Conservation (phyloP, 2,113 vertebrate genomes). For the Eulacestoma nigropectus region DNA sequence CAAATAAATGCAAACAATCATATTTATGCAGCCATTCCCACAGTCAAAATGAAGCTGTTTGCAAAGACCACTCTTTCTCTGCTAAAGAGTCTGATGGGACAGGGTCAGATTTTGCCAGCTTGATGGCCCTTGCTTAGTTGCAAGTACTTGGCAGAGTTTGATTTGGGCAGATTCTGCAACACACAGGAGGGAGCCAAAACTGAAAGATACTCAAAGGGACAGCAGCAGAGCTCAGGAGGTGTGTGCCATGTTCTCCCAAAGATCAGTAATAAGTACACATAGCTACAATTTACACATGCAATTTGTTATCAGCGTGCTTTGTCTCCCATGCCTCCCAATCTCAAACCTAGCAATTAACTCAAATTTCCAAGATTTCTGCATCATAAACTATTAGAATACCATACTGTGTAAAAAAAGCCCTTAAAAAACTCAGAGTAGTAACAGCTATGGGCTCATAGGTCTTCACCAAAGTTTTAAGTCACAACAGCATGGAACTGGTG, state of each 20-base stretch:
- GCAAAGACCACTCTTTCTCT: neutral
- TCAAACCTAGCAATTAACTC: neutral
- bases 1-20: neutral
- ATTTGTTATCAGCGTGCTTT: neutral
- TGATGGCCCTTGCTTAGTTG: neutral
- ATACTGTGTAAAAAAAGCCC: neutral
- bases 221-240: neutral
- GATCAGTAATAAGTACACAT: neutral
- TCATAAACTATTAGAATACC: neutral
- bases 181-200: neutral
- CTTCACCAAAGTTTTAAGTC: neutral
- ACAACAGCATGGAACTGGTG: neutral
- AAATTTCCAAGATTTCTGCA: neutral
- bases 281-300: neutral
- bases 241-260: neutral
- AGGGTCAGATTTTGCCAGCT: neutral
- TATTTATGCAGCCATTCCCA: neutral
- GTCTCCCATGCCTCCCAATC: too few relatives aligned
- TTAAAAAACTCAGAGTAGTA: neutral
- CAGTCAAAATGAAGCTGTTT: neutral
- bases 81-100: neutral
- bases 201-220: neutral
- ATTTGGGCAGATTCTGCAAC: neutral
- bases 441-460: neutral
- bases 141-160: neutral